Evolutionary conservation across 2,113 vertebrate species (phyloP).

Genomic region (rat (Rattus norvegicus)): DNA sequence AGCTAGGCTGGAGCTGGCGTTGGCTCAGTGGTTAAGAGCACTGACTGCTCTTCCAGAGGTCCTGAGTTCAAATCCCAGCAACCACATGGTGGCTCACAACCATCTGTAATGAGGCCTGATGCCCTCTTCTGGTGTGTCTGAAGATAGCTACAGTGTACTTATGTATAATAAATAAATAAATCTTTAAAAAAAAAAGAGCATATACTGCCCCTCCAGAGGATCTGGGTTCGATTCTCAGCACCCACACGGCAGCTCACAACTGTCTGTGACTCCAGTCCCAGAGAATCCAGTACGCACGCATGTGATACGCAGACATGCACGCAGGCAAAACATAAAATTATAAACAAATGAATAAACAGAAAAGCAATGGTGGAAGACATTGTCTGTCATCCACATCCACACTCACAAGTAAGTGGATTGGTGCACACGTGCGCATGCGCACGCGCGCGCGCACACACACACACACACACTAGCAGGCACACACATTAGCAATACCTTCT

Average conservation of each 20-base stretch:
- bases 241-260: neutral
- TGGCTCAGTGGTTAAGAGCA: neutral
- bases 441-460: neutral
- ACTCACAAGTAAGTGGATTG: neutral
- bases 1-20: neutral
- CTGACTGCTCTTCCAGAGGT: neutral
- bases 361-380: neutral
- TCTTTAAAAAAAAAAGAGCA: too few relatives aligned
- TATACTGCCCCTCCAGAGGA: neutral
- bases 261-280: neutral
- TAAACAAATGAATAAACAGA: neutral
- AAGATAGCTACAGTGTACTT: too few relatives aligned
- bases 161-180: too few relatives aligned
- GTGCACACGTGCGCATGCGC: fast-evolving
- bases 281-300: neutral
- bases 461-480: neutral
- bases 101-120: too few relatives aligned
- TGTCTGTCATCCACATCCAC: too few relatives aligned
- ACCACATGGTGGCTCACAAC: neutral
- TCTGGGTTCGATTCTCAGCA: neutral
- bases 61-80: neutral
- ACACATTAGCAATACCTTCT: too few relatives aligned
- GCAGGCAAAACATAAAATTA: neutral
- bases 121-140: too few relatives aligned
- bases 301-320: neutral